These are phyloP conservation scores for Drosophila borealis DNA, from an alignment of 2,888 invertebrate genomes.

Conservation along the genomic window DNA sequence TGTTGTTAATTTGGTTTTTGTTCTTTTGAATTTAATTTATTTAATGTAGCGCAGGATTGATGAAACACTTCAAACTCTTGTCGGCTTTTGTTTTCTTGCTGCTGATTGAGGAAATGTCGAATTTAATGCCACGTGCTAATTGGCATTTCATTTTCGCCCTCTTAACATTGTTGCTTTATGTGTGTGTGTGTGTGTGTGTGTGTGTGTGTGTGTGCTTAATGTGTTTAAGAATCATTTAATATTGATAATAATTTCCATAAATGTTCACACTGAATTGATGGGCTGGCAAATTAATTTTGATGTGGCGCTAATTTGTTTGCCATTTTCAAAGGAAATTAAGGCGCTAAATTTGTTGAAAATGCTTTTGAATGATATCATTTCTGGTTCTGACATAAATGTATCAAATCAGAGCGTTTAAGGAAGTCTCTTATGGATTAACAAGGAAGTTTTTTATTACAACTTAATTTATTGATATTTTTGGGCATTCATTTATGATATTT, in stretches of 20 bases:
- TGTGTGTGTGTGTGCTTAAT: conserved; percentile 32
- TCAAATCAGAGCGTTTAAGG: conserved; percentile 1
- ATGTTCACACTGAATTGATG: conserved; percentile 50
- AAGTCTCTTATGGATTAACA: background rate
- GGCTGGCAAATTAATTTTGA: conserved; percentile 47
- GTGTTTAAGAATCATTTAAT: conserved; percentile 68
- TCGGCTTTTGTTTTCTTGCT: conserved; percentile 17
- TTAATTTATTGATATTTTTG: background rate
- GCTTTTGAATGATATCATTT: conserved; percentile 43
- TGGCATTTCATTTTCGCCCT: conserved; percentile 52
- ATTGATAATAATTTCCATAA: conserved; percentile 71
- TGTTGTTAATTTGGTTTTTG: conserved; percentile 63
- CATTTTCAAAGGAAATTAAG: conserved; percentile 26
- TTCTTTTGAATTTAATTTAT: conserved; percentile 76
- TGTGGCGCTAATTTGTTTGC: conserved; percentile 52
- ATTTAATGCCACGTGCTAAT: conserved; percentile 66
- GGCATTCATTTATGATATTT: background rate
- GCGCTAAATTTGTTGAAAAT: conserved; percentile 1
- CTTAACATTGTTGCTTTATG: conserved; percentile 17
- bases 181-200: background rate
- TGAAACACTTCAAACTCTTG: conserved; percentile 64
- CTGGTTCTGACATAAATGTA: conserved; percentile 9
- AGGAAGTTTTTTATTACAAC: background rate
- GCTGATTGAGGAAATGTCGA: conserved; percentile 77
- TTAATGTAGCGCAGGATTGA: conserved; percentile 68